phyloP scores from a whole-genome alignment of 1,140 invertebrate species.

The silkworm (Bombyx mori) region DNA sequence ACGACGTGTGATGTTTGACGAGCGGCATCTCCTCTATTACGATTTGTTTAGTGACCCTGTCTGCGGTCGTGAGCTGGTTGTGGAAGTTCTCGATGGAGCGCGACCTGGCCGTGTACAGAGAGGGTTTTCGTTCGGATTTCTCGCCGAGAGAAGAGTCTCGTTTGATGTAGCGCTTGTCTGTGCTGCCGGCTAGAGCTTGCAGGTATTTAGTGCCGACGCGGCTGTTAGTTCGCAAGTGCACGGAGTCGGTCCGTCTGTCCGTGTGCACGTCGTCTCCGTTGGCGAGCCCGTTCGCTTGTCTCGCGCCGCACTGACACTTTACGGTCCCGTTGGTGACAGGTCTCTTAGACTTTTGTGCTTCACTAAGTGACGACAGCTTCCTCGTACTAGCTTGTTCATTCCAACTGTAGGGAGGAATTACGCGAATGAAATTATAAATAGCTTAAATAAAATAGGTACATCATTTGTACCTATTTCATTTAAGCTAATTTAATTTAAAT shows the following conservation, averaged over 20 bases:
- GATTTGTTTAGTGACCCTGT: conserved; percentile 27
- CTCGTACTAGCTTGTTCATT: conserved; percentile 64
- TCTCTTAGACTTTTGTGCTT: conserved; percentile 69
- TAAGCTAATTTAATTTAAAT: no score
- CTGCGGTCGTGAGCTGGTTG: conserved; percentile 37
- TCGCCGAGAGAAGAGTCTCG: conserved; percentile 47
- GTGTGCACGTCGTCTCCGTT: conserved; percentile 32
- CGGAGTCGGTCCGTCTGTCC: conserved; percentile 30
- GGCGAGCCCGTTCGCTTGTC: conserved; percentile 45
- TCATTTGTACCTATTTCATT: no score
- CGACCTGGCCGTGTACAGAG: conserved; percentile 48
- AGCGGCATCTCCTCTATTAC: conserved; percentile 41
- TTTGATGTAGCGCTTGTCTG: conserved; percentile 45
- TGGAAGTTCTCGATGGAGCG: conserved; percentile 67
- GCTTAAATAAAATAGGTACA: no score
- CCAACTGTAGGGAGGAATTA: conserved; percentile 43
- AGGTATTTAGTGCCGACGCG: conserved; percentile 64
- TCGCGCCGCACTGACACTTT: conserved; percentile 59
- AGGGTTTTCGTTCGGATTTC: conserved; percentile 34
- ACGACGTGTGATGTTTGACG: conserved; percentile 63
- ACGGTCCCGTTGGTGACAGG: conserved; percentile 53
- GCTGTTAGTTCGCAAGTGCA: conserved; percentile 52
- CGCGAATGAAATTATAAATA: neutral
- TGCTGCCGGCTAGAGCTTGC: conserved; percentile 51
- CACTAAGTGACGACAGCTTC: conserved; percentile 65